Evolutionary conservation across 2,888 invertebrate genomes (phyloP).

Genomic region (Fabriciana adippe): DNA sequence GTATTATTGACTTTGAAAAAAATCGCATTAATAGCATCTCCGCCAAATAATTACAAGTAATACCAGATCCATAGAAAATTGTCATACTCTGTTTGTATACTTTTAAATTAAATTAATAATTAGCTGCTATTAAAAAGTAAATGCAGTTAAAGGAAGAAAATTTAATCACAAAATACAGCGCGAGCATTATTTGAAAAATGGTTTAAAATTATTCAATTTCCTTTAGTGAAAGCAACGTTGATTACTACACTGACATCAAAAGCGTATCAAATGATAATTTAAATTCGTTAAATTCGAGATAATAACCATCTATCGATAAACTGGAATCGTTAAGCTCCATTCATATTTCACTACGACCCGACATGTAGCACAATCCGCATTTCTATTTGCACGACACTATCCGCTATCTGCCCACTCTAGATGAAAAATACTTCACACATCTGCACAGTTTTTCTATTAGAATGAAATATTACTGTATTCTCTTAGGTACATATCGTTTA

Average conservation of each 20-base stretch:
- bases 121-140: too few species aligned
- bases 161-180: too few species aligned
- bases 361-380: slow-evolving; percentile 34
- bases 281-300: slow-evolving; percentile 20
- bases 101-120: too few species aligned
- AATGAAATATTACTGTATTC: slow-evolving; percentile 50
- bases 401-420: slow-evolving; percentile 34
- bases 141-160: too few species aligned
- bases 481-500: slow-evolving; percentile 46
- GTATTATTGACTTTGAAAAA: too few species aligned
- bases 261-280: slow-evolving; percentile 3
- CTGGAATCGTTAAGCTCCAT: slow-evolving; percentile 25
- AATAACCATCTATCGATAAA: slow-evolving; percentile 29
- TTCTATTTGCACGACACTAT: slow-evolving; percentile 44
- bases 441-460: slow-evolving; percentile 48
- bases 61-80: too few species aligned
- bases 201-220: slow-evolving; percentile 6
- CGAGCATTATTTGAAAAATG: too few species aligned
- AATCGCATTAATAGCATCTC: too few species aligned
- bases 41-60: too few species aligned
- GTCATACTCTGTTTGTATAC: too few species aligned
- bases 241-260: background rate
- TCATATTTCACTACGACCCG: slow-evolving; percentile 32
- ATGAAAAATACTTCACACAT: slow-evolving; percentile 46
- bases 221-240: background rate